Evolutionary conservation across 1,140 invertebrate species (phyloP).

Genomic region (Drosophila pachea): DNA sequence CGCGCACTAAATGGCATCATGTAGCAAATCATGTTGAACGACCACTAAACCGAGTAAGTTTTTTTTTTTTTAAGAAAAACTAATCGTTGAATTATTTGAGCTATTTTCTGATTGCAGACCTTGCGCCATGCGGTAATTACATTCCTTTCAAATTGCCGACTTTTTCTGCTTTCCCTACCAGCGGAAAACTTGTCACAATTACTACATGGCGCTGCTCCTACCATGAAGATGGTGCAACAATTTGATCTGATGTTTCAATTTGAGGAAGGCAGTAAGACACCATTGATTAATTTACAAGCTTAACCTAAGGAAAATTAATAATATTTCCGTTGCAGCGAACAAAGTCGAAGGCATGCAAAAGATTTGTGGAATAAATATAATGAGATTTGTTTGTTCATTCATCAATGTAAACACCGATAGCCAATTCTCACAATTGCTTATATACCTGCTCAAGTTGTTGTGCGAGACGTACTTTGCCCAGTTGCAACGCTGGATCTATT

Average conservation of each 20-base stretch:
- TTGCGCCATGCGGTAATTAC: slow-evolving; percentile 43
- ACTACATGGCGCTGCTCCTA: not conserved
- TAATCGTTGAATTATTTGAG: too few relatives aligned
- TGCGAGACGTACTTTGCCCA: slow-evolving; percentile 67
- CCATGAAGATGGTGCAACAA: slow-evolving; percentile 40
- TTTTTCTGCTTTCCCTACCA: slow-evolving; percentile 32
- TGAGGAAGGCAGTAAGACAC: slow-evolving; percentile 42
- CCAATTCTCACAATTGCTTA: slow-evolving; percentile 53
- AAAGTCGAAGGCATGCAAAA: slow-evolving; percentile 13
- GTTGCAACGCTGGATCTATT: slow-evolving; percentile 68
- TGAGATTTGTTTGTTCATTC: slow-evolving; percentile 59
- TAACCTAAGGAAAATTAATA: too few relatives aligned
- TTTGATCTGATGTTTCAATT: slow-evolving; percentile 39
- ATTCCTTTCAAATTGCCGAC: slow-evolving; percentile 35
- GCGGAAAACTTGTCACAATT: slow-evolving; percentile 34
- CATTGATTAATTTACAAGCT: slow-evolving; percentile 20
- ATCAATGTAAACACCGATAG: slow-evolving; percentile 53
- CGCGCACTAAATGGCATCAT: slow-evolving; percentile 25
- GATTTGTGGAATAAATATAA: slow-evolving; percentile 54
- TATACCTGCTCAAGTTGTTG: slow-evolving; percentile 61
- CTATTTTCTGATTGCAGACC: slow-evolving; percentile 27
- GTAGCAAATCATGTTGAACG: slow-evolving; percentile 22
- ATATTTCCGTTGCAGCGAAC: slow-evolving; percentile 30
- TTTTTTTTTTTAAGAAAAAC: not conserved
- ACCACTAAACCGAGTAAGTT: slow-evolving; percentile 49